phyloP scores from a whole-genome alignment of 2,113 vertebrate species.

The Cygnus atratus region DNA sequence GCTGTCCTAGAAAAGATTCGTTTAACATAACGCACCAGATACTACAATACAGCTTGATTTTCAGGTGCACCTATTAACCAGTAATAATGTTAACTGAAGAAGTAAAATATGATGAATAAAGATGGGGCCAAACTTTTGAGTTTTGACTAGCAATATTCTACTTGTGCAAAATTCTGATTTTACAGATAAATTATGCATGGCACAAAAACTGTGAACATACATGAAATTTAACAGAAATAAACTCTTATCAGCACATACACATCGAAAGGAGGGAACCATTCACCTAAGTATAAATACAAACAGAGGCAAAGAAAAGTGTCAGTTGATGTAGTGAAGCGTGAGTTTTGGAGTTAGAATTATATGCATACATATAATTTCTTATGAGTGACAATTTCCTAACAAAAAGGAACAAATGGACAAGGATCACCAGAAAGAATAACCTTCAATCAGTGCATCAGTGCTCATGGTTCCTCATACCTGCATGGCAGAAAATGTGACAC shows the following conservation, averaged over 20 bases:
- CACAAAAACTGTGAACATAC: not conserved
- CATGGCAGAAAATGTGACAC: not conserved
- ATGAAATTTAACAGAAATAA: slow-evolving; percentile 44
- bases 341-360: not conserved
- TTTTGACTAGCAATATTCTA: slow-evolving; percentile 56
- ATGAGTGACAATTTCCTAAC: not conserved
- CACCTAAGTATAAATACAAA: not conserved
- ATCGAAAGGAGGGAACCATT: not conserved
- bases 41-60: slow-evolving; percentile 78
- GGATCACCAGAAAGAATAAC: not conserved
- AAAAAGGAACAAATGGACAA: not conserved
- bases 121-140: slow-evolving; percentile 55
- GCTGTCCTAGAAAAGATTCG: slow-evolving; percentile 69
- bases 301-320: not conserved
- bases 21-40: slow-evolving; percentile 70
- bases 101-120: slow-evolving; percentile 72
- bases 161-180: slow-evolving; percentile 53
- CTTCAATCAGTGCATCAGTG: not conserved
- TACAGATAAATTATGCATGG: slow-evolving; percentile 20
- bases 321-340: not conserved
- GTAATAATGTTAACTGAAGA: slow-evolving; percentile 74
- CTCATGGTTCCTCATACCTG: not conserved
- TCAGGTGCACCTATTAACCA: slow-evolving; percentile 76
- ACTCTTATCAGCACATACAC: not conserved
- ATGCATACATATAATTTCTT: not conserved